These are phyloP conservation scores for Sminthurides aquaticus DNA, from an alignment of 2,888 invertebrate genomes.

Conservation along the genomic window DNA sequence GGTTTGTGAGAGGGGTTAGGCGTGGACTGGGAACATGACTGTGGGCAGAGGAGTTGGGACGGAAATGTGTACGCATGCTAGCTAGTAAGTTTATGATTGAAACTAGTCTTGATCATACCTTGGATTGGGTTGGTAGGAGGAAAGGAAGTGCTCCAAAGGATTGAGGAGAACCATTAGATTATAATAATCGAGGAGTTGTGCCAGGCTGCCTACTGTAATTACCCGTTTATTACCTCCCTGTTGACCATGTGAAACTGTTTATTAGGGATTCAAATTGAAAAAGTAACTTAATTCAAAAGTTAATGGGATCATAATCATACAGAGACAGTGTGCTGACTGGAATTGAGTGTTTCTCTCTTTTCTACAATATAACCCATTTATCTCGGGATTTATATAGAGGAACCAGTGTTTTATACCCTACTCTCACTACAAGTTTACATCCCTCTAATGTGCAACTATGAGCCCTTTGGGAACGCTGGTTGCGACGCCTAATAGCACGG, in stretches of 20 bases:
- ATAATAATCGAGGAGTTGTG: constrained; percentile 5
- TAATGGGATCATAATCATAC: too few species aligned
- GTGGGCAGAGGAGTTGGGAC: background rate
- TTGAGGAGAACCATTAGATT: constrained; percentile 5
- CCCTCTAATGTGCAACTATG: constrained; percentile 20
- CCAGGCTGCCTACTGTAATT: background rate
- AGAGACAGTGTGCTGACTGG: too few species aligned
- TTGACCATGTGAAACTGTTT: background rate
- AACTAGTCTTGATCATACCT: constrained; percentile 9
- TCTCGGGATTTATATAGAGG: too few species aligned
- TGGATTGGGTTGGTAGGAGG: background rate
- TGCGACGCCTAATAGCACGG: constrained; percentile 1
- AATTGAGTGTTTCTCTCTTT: too few species aligned
- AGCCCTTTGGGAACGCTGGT: constrained; percentile 38
- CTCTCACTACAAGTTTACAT: too few species aligned
- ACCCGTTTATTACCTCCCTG: background rate
- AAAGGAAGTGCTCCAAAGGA: background rate
- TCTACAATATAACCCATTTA: too few species aligned
- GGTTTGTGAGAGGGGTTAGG: constrained; percentile 4
- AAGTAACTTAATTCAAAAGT: background rate
- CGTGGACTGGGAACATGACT: background rate
- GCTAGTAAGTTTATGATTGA: constrained; percentile 10
- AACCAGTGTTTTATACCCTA: too few species aligned
- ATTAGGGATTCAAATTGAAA: background rate
- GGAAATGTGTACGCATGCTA: constrained; percentile 25